phyloP scores from a whole-genome alignment of 2,888 invertebrate genomes.

The Blera fallax region DNA sequence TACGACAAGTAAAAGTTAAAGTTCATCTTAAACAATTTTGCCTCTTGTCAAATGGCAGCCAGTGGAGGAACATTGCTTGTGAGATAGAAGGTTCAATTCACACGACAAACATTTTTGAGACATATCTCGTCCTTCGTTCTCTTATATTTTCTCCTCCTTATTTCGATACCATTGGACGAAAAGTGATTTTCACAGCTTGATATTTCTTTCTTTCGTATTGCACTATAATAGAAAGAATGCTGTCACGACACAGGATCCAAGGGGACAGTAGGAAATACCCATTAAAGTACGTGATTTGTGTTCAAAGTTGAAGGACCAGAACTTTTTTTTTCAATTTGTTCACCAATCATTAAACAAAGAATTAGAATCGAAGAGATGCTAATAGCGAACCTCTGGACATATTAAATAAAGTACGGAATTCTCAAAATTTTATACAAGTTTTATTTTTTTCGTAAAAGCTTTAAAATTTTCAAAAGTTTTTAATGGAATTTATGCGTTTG shows the following conservation, averaged over 20 bases:
- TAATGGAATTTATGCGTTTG: slow-evolving; percentile 23
- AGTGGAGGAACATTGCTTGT: slow-evolving; percentile 1
- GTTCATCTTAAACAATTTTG: background rate
- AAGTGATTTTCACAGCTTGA: slow-evolving; percentile 1
- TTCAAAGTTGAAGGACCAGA: slow-evolving; percentile 2
- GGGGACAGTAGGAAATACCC: slow-evolving; percentile 3
- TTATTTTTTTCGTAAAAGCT: too few relatives aligned
- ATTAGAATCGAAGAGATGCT: slow-evolving; percentile 14
- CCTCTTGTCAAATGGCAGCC: background rate
- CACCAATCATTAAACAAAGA: slow-evolving; percentile 25
- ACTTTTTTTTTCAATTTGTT: slow-evolving; percentile 28
- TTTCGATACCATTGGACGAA: background rate
- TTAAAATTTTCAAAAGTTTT: background rate
- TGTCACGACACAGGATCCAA: background rate
- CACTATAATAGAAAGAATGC: background rate
- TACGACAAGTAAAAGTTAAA: slow-evolving; percentile 3
- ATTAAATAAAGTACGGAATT: background rate
- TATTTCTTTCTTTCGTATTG: background rate
- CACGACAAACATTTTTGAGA: slow-evolving; percentile 11
- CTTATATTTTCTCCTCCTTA: background rate
- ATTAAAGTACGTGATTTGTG: slow-evolving; percentile 40
- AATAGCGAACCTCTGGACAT: slow-evolving; percentile 1
- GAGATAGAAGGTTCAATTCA: background rate
- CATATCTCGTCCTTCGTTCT: background rate
- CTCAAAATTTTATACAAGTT: too few relatives aligned